Evolutionary conservation across 1,140 invertebrate genomes (phyloP), one percentile per base, ranked within the genome.

Genomic region (Leguminivora glycinivorella): DNA sequence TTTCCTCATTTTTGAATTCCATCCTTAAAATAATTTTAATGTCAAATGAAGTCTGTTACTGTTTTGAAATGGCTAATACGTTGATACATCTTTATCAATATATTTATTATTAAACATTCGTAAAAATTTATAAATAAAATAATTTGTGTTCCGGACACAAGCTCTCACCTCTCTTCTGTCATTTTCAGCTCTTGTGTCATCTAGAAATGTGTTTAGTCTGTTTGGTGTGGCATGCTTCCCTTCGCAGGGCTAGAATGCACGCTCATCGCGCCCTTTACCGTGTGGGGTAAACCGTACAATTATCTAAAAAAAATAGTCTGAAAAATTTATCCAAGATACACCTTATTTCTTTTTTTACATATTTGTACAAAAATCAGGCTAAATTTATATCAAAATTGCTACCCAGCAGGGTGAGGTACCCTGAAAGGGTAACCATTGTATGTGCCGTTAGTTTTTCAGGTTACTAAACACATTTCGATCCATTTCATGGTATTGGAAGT

Each of bases 171-270:
- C n/a, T 60, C 58, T 63, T 63, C 58, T 68, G 67, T 68, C 67
- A 68, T 34, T 68, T 66, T 66, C 38, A 14, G 43, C 9, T 52
- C 31, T 52, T 67, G 58, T 67, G 66, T 56, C 63, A 52, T 24
- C 68, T 72, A 71, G 80, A 80, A 76, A 79, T 78, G 80, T 83
- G 80, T 82, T 82, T 78, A 82, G 80, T 75, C 70, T 80, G 69
- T 74, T 75, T 81, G 71, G 76, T 76, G 76, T 81, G 77, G 75
- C 77, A 79, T 79, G 77, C 40, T 52, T 47, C 47, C 47, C 47
- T 52, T 52, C 47, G 47, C 22, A 19, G 47, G 17, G 47, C 7
- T 5, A 52, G 47, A 9, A 17, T 22, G 47, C 47, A 22, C 17
- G 14, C 19, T 52, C 19, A 52, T 22, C 7, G 7, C 7, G 14